These are phyloP conservation scores for Hylyphantes graminicola DNA, from an alignment of 1,140 invertebrate genomes.

Conservation along the genomic window DNA sequence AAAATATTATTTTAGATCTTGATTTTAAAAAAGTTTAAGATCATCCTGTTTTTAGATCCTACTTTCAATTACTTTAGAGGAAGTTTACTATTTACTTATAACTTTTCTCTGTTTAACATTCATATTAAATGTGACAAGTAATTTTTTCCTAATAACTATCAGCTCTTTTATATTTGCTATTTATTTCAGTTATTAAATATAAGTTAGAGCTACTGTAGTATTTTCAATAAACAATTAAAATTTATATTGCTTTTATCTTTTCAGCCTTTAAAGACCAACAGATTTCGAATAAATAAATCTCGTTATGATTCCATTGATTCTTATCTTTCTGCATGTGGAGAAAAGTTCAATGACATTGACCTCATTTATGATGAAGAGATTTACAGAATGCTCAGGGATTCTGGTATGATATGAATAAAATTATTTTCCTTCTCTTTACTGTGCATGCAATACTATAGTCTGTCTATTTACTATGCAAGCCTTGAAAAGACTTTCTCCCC, in stretches of 20 bases:
- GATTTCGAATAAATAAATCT: conserved; percentile 93
- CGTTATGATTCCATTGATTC: conserved; percentile 98
- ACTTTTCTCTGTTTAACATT: background rate
- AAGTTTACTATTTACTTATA: too few relatives aligned
- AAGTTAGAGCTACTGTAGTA: background rate
- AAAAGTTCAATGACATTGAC: conserved; percentile 91
- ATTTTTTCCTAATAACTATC: background rate
- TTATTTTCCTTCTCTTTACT: too few relatives aligned
- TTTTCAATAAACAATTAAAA: too few relatives aligned
- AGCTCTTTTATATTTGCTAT: background rate
- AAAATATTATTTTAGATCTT: too few relatives aligned
- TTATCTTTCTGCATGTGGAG: conserved; percentile 89
- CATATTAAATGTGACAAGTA: background rate
- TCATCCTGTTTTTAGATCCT: too few relatives aligned
- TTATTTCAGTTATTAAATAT: background rate
- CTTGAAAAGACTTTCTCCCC: too few relatives aligned
- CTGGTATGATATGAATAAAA: conserved; percentile 67
- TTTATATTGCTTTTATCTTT: background rate
- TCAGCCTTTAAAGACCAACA: conserved; percentile 72
- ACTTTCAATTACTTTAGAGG: too few relatives aligned
- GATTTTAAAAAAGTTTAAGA: too few relatives aligned
- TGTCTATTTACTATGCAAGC: too few relatives aligned
- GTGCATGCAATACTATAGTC: too few relatives aligned
- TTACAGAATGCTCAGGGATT: conserved; percentile 83
- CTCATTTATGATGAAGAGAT: conserved; percentile 87